Conservation (phyloP, 1,140 invertebrate genomes). For the Bursaphelenchus mucronatus region DNA sequence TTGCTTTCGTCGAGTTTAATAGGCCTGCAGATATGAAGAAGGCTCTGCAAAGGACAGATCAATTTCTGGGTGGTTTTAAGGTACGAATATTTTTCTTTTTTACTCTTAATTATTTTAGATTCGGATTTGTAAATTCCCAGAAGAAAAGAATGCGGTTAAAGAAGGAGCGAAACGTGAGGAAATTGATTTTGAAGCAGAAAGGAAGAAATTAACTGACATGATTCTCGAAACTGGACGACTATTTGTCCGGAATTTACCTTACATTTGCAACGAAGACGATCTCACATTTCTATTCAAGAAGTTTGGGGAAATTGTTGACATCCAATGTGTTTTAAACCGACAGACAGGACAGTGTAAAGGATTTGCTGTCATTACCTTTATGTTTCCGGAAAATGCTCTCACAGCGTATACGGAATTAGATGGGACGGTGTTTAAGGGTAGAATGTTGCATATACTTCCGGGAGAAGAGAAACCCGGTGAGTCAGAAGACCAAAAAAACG, state of each 20-base stretch:
- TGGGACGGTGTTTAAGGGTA: slow-evolving; percentile 74
- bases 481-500: slow-evolving; percentile 63
- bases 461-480: slow-evolving; percentile 72
- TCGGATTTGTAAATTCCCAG: slow-evolving; percentile 14
- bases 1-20: slow-evolving; percentile 46
- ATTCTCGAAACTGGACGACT: slow-evolving; percentile 75
- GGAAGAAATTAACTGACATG: slow-evolving; percentile 32
- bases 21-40: slow-evolving; percentile 33
- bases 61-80: slow-evolving; percentile 49
- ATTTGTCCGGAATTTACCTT: slow-evolving; percentile 88
- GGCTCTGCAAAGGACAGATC: slow-evolving; percentile 36
- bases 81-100: slow-evolving; percentile 25
- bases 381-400: slow-evolving; percentile 90
- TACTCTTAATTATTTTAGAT: slow-evolving; percentile 22
- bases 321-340: slow-evolving; percentile 82
- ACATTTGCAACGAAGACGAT: slow-evolving; percentile 81
- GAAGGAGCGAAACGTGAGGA: slow-evolving; percentile 21
- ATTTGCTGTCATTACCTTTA: slow-evolving; percentile 84
- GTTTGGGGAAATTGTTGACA: slow-evolving; percentile 75
- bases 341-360: slow-evolving; percentile 81
- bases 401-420: slow-evolving; percentile 81
- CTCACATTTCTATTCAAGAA: slow-evolving; percentile 77
- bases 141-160: slow-evolving; percentile 23
- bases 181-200: slow-evolving; percentile 9
- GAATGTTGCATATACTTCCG: slow-evolving; percentile 87